Evolutionary conservation across 2,888 invertebrate species (phyloP), one percentile per base, ranked within the genome.

Genomic region (Melanophora roralis): DNA sequence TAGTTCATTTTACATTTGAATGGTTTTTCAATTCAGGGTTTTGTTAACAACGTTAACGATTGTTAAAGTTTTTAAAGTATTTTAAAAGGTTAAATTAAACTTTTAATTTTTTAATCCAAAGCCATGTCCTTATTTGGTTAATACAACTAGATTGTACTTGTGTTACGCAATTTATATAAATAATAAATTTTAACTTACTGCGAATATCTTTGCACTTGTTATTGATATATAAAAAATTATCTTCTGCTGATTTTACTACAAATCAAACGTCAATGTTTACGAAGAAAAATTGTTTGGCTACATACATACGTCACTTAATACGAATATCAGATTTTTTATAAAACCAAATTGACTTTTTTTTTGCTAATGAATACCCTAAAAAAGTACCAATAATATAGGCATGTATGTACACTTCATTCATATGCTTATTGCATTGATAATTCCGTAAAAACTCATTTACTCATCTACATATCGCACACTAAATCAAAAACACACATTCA

Each of bases 291-390:
- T 59, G 59, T 27, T 6, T 8, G 34, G n/a, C n/a, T n/a, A n/a
- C n/a, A 9, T 43, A 67, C 32, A 67, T 59, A 47, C 74, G 72
- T 74, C 65, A 67, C 73, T 59, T 21, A 16, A 34, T 40, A 51
- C n/a, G 16, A 14, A 6, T 23, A 21, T 7, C 27, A 27, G 27
- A n/a, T n/a, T n/a, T n/a, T n/a, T n/a, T n/a, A n/a, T n/a, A n/a
- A n/a, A n/a, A n/a, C n/a, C n/a, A n/a, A n/a, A n/a, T n/a, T n/a
- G n/a, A n/a, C n/a, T n/a, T n/a, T n/a, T n/a, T n/a, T 14, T 9
- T n/a, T 43, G 12, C 16, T 27, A 7, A 1, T 34, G 11, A 4
- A 34, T 5, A 27, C 27, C 3, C 6, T 27, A 27, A 27, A 27
- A 27, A 27, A 27, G 27, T 27, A 27, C 4, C 3, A 27, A 14